Conservation (phyloP, 2,797 vertebrate species). For the Graptemys geographica region DNA sequence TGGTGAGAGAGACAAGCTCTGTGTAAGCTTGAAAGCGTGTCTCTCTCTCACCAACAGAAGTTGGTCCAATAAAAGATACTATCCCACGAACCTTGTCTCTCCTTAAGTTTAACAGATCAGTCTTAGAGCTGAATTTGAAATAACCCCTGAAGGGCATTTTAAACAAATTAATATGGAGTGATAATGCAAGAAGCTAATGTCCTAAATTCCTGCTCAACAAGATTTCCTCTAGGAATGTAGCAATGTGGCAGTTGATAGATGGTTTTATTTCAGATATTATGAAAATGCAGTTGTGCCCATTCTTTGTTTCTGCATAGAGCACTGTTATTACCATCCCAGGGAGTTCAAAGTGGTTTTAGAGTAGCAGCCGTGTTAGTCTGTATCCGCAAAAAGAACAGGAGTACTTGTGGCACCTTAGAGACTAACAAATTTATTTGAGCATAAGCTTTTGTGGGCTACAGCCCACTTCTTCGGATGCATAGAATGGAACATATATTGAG, state of each 20-base stretch:
- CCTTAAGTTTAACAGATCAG: neutral
- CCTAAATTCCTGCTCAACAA: neutral
- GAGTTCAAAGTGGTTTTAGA: neutral
- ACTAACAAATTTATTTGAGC: no score
- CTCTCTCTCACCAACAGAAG: neutral
- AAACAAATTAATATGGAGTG: neutral
- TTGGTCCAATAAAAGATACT: neutral
- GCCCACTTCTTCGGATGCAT: no score
- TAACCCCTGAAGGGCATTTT: neutral
- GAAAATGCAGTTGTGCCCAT: neutral
- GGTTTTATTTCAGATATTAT: constrained; percentile 39
- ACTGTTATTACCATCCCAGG: constrained; percentile 4
- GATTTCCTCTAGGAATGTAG: constrained; percentile 28
- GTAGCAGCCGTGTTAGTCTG: no score
- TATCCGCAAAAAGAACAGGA: no score
- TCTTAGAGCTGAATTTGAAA: neutral
- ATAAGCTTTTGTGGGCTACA: no score
- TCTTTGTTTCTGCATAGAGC: neutral
- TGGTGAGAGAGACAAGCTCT: neutral
- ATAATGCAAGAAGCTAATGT: neutral
- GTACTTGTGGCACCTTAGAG: no score
- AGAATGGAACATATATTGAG: no score
- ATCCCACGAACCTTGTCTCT: neutral
- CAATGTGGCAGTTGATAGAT: constrained; percentile 6
- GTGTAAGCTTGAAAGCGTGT: neutral